Conservation (phyloP, 2,888 invertebrate genomes). For the Hypomecis punctinalis region DNA sequence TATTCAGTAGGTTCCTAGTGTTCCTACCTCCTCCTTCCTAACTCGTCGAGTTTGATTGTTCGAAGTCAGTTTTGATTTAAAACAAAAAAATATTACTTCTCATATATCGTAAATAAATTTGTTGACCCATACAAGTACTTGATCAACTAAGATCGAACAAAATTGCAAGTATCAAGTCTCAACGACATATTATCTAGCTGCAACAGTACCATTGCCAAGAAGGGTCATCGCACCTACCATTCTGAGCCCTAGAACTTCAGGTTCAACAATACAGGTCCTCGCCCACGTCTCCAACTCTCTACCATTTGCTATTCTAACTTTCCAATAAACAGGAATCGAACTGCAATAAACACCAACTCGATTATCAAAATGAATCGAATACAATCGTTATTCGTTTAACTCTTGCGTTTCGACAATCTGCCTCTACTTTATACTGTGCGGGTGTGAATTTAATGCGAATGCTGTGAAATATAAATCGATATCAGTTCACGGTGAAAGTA, state of each 20-base stretch:
- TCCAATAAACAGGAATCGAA: conserved; percentile 60
- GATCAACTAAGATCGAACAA: too few species aligned
- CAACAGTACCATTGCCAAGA: conserved; percentile 36
- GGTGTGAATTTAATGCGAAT: conserved; percentile 30
- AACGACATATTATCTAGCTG: too few species aligned
- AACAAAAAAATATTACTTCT: too few species aligned
- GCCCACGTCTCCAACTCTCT: conserved; percentile 60
- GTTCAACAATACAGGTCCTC: conserved; percentile 57
- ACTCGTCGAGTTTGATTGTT: too few species aligned
- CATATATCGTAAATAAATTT: too few species aligned
- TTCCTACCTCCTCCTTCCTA: too few species aligned
- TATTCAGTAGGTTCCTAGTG: too few species aligned
- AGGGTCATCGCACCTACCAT: conserved; percentile 39
- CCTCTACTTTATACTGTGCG: conserved; percentile 16
- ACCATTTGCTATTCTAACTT: conserved; percentile 59
- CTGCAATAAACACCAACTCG: conserved; percentile 28
- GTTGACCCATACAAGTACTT: too few species aligned
- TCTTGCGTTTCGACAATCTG: conserved; percentile 16
- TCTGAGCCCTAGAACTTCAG: conserved; percentile 55
- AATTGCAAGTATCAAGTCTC: too few species aligned
- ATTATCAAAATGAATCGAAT: conserved; percentile 28
- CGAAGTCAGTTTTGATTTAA: too few species aligned
- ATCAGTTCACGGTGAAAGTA: conserved; percentile 31
- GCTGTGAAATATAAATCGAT: conserved; percentile 28
- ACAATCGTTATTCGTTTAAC: conserved; percentile 31